Evolutionary conservation across 2,797 vertebrate species (phyloP).

Genomic region (Artibeus jamaicensis): DNA sequence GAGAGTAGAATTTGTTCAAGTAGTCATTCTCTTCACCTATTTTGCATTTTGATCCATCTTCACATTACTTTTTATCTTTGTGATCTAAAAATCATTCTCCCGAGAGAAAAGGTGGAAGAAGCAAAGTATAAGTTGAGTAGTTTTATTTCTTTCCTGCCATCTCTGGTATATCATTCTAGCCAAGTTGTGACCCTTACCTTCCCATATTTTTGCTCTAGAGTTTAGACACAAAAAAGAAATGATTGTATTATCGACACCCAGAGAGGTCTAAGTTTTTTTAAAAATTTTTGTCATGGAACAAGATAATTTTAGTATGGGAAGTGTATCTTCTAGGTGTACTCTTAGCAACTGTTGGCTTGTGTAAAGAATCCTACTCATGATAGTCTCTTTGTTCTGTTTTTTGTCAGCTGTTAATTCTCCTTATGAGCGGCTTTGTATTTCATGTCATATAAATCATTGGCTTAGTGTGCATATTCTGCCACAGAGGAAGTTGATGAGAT

Average conservation of each 20-base stretch:
- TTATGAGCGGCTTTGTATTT: neutral
- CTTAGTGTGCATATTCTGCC: neutral
- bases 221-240: neutral
- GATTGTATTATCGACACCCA: neutral
- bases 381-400: neutral
- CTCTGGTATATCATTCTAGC: neutral
- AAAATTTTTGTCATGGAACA: neutral
- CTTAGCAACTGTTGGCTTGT: neutral
- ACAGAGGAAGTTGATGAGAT: neutral
- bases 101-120: neutral
- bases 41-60: constrained; percentile 27
- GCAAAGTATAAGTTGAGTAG: neutral
- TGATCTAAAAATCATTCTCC: constrained; percentile 8
- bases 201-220: neutral
- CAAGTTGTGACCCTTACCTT: neutral
- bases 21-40: neutral
- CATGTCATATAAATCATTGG: neutral
- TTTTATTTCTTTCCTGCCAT: neutral
- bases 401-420: neutral
- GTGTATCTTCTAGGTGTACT: neutral
- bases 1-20: neutral
- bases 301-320: neutral
- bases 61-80: neutral
- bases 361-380: neutral
- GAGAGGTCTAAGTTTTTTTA: neutral